Base-by-base conservation (phyloP, 2,113 vertebrate genomes). In the Tichodroma muraria region DNA sequence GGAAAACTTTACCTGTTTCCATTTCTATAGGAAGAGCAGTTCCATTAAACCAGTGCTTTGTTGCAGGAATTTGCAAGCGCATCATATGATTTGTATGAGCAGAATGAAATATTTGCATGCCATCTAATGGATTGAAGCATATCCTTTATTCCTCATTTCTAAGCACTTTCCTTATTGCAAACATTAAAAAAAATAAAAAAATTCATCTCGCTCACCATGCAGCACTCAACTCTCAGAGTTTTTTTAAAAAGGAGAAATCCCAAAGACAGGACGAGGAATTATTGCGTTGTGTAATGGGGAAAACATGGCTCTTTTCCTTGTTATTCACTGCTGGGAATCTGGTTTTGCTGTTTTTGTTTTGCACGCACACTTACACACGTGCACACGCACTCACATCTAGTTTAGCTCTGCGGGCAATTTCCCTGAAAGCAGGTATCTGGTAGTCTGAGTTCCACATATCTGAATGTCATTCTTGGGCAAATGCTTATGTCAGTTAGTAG, bases 1-100 rank as follows among this genome's bases (percentile, higher is more conserved):
- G 92, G 88, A 86, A 93, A 93, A 94, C 89, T 95, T 95, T 54
- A 88, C 90, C 77, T 90, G 88, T 76, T 96, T 87, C 81, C 61
- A 60, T 94, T 93, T 95, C 89, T 96, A 88, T 89, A 87, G 73
- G 87, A 92, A 94, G 77, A 94, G 79, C 77, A 61, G 73, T 91
- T 97, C 95, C 80, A 82, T 96, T 95, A 96, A 94, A 85, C 72
- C 86, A 10, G 37, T 0, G 23, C 86, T 97, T 96, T 94, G 78
- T 85, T 88, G 63, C 73, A 42, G 38, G 90, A 91, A 94, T 94
- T 94, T 91, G 87, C 88, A 96, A 90, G 78, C 35, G 0, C 89
- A 85, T 71, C 86, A 57, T 75, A 56, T 24, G 94, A 88, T 90
- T 96, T 94, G 61, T 94, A 61, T 57, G 72, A 86, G 86, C 77